Conservation (phyloP, 2,888 invertebrate species). For the Papilio elwesi region DNA sequence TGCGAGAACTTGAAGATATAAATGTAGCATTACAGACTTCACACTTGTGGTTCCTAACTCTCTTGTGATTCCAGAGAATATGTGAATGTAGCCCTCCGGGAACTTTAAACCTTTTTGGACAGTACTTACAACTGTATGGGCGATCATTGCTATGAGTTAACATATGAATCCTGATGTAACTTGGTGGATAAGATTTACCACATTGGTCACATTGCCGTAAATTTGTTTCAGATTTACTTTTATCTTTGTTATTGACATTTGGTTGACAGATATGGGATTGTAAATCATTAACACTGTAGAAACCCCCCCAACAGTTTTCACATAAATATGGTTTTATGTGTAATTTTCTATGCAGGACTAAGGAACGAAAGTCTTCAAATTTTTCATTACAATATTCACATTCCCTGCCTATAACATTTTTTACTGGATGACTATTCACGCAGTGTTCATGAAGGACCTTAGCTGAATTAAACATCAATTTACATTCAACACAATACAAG, state of each 20-base stretch:
- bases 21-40: conserved; percentile 78
- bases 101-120: conserved; percentile 80
- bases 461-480: conserved; percentile 63
- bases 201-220: conserved; percentile 78
- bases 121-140: conserved; percentile 75
- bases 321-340: conserved; percentile 76
- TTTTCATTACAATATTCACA: conserved; percentile 79
- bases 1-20: conserved; percentile 75
- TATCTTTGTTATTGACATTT: conserved; percentile 58
- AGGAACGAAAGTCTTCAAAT: conserved; percentile 74
- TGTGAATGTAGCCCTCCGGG: conserved; percentile 76
- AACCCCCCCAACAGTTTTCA: conserved; percentile 78
- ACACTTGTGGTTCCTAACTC: conserved; percentile 76
- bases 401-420: conserved; percentile 66
- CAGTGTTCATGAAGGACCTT: conserved; percentile 68
- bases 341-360: conserved; percentile 73
- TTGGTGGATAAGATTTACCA: conserved; percentile 78
- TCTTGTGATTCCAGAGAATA: conserved; percentile 77
- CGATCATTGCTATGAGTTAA: conserved; percentile 71
- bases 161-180: conserved; percentile 79
- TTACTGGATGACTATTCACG: conserved; percentile 63
- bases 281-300: conserved; percentile 59
- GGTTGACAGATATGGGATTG: conserved; percentile 68
- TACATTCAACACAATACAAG: conserved; percentile 76
- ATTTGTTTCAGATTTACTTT: conserved; percentile 59